Conservation (phyloP, 2,113 vertebrate species). For the Pristiophorus japonicus region DNA sequence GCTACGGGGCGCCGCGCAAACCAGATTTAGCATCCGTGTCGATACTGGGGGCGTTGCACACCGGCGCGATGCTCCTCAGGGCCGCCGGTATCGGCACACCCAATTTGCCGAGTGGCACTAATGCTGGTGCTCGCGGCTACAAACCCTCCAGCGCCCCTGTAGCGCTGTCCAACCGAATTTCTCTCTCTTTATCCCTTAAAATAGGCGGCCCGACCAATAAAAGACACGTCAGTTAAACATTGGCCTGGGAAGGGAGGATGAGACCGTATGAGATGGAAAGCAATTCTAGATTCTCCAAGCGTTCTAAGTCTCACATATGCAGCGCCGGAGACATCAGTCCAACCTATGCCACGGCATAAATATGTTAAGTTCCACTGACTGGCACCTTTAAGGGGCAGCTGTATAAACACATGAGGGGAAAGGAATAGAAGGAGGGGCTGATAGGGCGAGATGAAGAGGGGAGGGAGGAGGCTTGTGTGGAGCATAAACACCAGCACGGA, state of each 20-base stretch:
- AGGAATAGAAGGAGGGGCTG: background rate
- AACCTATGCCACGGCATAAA: background rate
- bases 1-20: no score
- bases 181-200: background rate
- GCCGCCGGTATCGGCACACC: no score
- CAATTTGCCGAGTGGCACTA: no score
- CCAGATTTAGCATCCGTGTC: no score
- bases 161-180: no score
- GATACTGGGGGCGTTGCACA: no score
- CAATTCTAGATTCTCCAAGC: background rate
- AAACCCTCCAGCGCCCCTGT: no score
- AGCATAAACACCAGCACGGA: background rate
- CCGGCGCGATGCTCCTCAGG: no score
- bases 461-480: background rate
- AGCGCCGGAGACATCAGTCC: background rate
- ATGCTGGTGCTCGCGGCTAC: no score
- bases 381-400: background rate
- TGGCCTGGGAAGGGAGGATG: background rate
- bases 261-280: background rate
- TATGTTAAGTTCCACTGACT: background rate
- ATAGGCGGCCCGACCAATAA: background rate
- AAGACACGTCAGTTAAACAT: background rate
- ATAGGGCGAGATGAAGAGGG: background rate
- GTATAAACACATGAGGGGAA: background rate
- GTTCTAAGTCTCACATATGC: background rate